Evolutionary conservation across 1,140 invertebrate genomes (phyloP).

Genomic region (Drosophila guanche): DNA sequence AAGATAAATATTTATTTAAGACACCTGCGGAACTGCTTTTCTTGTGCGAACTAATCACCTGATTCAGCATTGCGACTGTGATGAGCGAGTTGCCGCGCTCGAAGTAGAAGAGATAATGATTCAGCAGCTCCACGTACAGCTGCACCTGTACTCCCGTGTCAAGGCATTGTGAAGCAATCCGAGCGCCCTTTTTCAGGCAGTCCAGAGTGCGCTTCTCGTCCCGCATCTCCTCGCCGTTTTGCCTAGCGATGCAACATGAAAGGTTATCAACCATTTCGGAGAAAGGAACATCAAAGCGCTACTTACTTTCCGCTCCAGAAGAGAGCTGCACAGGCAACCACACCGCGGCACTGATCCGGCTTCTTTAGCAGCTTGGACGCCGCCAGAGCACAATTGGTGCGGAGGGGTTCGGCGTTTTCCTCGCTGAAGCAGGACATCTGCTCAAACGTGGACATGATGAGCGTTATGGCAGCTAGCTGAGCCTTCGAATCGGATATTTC

Average conservation of each 20-base stretch:
- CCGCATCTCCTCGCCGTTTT: constrained; percentile 86
- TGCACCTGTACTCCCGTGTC: constrained; percentile 98
- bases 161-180: constrained; percentile 98
- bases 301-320: constrained; percentile 96
- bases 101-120: constrained; percentile 97
- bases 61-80: constrained; percentile 85
- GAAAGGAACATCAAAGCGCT: fast-evolving
- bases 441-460: constrained; percentile 98
- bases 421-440: constrained; percentile 96
- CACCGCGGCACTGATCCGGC: constrained; percentile 97
- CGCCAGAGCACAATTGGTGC: constrained; percentile 96
- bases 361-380: constrained; percentile 98
- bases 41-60: constrained; percentile 78
- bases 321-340: constrained; percentile 95
- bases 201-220: constrained; percentile 96
- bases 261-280: background rate
- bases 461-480: constrained; percentile 96
- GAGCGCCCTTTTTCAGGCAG: constrained; percentile 97
- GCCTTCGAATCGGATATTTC: constrained; percentile 99
- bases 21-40: too few relatives aligned
- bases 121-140: constrained; percentile 96
- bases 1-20: constrained; percentile 64
- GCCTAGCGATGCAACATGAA: constrained; percentile 84
- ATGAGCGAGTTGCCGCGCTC: constrained; percentile 95
- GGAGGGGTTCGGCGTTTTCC: constrained; percentile 98